Percentiles rank a stretch among this genome's conserved stretches.
Evolutionary conservation across 2,113 vertebrate species (phyloP).

Genomic region (Solea senegalensis): DNA sequence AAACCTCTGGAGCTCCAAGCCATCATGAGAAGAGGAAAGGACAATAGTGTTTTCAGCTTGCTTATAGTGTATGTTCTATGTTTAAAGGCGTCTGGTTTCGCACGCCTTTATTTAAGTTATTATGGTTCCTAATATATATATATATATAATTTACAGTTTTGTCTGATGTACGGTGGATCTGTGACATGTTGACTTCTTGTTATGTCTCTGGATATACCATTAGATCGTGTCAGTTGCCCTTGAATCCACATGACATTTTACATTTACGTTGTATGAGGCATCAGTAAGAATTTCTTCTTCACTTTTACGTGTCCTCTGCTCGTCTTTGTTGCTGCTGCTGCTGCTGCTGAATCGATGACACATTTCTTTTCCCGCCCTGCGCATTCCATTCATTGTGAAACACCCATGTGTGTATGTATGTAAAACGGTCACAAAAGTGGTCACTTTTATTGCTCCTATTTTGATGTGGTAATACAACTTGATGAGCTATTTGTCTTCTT

Average conservation of each 20-base stretch:
- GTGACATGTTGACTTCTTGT: conserved; percentile 40
- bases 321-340: conserved; percentile 31
- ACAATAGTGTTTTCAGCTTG: conserved; percentile 47
- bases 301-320: conserved; percentile 23
- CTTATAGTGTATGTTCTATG: conserved; percentile 57
- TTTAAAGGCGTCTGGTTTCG: conserved; percentile 57
- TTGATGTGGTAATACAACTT: conserved; percentile 50
- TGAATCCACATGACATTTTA: conserved; percentile 40
- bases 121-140: conserved; percentile 57
- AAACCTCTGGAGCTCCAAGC: conserved; percentile 58
- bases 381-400: conserved; percentile 44
- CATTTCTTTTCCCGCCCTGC: conserved; percentile 1
- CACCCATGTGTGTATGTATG: conserved; percentile 22
- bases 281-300: conserved; percentile 34
- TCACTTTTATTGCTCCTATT: conserved; percentile 44
- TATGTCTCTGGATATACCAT: conserved; percentile 22
- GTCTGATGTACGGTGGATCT: conserved; percentile 57
- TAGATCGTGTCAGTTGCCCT: conserved; percentile 38
- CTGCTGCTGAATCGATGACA: conserved; percentile 41
- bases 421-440: conserved; percentile 27
- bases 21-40: conserved; percentile 55
- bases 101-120: conserved; percentile 78
- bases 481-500: conserved; percentile 27
- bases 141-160: conserved; percentile 48
- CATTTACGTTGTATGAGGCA: neutral